These are phyloP conservation scores for Enteromius mattozi DNA, from an alignment of 2,797 vertebrate species.

Conservation along the genomic window DNA sequence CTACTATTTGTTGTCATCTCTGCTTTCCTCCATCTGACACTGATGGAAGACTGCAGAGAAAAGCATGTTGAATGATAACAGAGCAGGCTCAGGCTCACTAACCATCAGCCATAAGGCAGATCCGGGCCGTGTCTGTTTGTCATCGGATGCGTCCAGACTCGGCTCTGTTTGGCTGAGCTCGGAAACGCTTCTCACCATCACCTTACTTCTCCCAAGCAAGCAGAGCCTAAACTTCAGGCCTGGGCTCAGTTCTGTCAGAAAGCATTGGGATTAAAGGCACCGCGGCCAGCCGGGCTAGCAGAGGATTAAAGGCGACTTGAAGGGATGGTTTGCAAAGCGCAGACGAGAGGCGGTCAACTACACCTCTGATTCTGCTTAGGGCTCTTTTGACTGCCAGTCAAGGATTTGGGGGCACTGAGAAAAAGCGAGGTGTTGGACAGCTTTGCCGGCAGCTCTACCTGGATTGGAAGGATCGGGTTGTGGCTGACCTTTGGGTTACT, in stretches of 20 bases:
- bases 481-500: conserved; percentile 51
- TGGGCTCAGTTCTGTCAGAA: conserved; percentile 44
- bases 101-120: conserved; percentile 30
- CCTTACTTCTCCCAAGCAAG: conserved; percentile 36
- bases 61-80: conserved; percentile 26
- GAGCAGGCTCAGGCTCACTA: conserved; percentile 25
- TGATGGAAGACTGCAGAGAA: conserved; percentile 35
- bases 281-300: conserved; percentile 6
- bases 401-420: conserved; percentile 52
- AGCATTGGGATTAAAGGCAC: conserved; percentile 50
- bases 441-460: conserved; percentile 41
- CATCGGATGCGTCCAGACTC: conserved; percentile 39
- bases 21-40: conserved; percentile 22
- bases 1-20: conserved; percentile 34
- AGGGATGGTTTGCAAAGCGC: conserved; percentile 52
- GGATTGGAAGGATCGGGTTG: conserved; percentile 42
- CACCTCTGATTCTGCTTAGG: conserved; percentile 53
- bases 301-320: conserved; percentile 49
- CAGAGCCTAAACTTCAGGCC: conserved; percentile 43
- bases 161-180: conserved; percentile 25
- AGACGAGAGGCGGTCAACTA: conserved; percentile 25
- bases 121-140: conserved; percentile 41
- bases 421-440: conserved; percentile 47
- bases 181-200: conserved; percentile 30
- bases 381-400: conserved; percentile 55